Conservation (phyloP, 1,140 invertebrate species). For the Heliothis virescens region DNA sequence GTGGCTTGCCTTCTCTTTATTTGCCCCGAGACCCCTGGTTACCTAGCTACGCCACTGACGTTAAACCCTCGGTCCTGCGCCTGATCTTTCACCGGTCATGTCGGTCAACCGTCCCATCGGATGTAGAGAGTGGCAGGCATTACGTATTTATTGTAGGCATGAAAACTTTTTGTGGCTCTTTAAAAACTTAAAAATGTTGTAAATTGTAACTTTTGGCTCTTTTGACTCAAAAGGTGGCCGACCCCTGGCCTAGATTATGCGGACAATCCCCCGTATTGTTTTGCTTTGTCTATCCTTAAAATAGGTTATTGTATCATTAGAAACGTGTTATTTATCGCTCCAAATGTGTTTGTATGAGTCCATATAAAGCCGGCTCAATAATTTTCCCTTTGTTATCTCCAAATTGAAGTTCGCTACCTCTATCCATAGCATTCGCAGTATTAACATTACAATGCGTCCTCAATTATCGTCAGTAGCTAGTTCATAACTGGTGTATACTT, state of each 20-base stretch:
- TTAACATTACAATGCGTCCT: slow-evolving; percentile 41
- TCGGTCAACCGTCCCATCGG: too few relatives aligned
- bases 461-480: slow-evolving; percentile 32
- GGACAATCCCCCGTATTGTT: neutral
- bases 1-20: too few relatives aligned
- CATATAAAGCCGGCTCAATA: slow-evolving; percentile 37
- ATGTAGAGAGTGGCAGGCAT: too few relatives aligned
- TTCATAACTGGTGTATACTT: slow-evolving; percentile 37
- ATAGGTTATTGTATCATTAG: slow-evolving; percentile 20
- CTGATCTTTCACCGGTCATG: too few relatives aligned
- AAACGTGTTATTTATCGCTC: slow-evolving; percentile 36
- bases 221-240: too few relatives aligned
- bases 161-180: too few relatives aligned
- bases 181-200: too few relatives aligned
- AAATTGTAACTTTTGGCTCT: too few relatives aligned
- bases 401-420: slow-evolving; percentile 42
- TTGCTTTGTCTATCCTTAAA: slow-evolving; percentile 17
- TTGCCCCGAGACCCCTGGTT: too few relatives aligned
- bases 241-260: neutral
- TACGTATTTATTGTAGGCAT: too few relatives aligned
- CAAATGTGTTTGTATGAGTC: slow-evolving; percentile 17
- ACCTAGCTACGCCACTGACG: too few relatives aligned
- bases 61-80: too few relatives aligned
- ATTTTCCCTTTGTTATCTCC: slow-evolving; percentile 49
- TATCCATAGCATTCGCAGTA: slow-evolving; percentile 4